Evolutionary conservation across 2,888 invertebrate genomes (phyloP).

Genomic region (Urechis unicinctus): DNA sequence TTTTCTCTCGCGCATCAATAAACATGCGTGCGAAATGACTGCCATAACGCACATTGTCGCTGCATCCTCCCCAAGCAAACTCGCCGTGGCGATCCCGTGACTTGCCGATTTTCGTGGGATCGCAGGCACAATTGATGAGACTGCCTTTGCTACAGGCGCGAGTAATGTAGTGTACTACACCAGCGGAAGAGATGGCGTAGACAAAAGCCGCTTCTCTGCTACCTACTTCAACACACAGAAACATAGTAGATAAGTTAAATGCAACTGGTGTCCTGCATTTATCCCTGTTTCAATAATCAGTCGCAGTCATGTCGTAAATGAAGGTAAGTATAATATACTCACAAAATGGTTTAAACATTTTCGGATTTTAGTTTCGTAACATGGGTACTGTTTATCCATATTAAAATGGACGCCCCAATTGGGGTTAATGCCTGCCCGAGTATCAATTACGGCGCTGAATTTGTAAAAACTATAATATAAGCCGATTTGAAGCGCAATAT

Average conservation of each 20-base stretch:
- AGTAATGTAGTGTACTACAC: slow-evolving; percentile 81
- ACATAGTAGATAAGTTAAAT: not conserved
- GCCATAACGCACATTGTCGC: slow-evolving; percentile 46
- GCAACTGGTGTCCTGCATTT: too few species aligned
- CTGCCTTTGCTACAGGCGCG: slow-evolving; percentile 87
- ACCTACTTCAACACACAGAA: slow-evolving; percentile 40
- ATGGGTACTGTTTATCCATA: too few species aligned
- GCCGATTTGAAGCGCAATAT: too few species aligned
- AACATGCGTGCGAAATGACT: slow-evolving; percentile 90
- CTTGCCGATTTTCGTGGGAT: slow-evolving; percentile 38
- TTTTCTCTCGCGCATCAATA: slow-evolving; percentile 78
- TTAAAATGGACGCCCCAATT: too few species aligned
- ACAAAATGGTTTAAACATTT: too few species aligned
- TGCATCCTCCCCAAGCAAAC: slow-evolving; percentile 76
- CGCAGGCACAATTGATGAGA: slow-evolving; percentile 80
- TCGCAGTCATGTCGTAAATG: too few species aligned
- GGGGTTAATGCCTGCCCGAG: too few species aligned
- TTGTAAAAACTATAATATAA: too few species aligned
- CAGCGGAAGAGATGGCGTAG: slow-evolving; percentile 57
- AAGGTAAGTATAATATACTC: too few species aligned
- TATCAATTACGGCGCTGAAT: too few species aligned
- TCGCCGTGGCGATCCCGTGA: slow-evolving; percentile 30
- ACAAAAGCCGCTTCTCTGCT: slow-evolving; percentile 58
- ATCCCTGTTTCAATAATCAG: too few species aligned
- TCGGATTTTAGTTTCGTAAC: too few species aligned